Evolutionary conservation across 2,888 invertebrate genomes (phyloP), one percentile per base, ranked within the genome.

Genomic region (Leptopterna dolabrata): DNA sequence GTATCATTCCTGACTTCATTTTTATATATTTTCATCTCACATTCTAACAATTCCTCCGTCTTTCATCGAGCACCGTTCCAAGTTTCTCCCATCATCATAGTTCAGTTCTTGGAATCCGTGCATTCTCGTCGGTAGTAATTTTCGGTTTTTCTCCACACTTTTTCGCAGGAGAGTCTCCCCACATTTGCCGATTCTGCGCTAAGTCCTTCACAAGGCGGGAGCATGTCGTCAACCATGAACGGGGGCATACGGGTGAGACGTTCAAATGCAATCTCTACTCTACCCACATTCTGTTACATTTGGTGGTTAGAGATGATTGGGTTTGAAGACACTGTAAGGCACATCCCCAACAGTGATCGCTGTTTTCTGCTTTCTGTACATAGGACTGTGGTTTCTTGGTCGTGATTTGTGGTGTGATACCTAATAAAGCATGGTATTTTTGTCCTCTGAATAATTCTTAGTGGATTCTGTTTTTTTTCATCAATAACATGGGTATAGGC

Each of bases 181-280:
- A 96, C 93, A 94, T 96, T 91, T 97, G 97, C 92, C 96, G 96
- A 92, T 95, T 96, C 91, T 97, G 97, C 93, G 96, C 96, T 92
- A 91, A 92, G 92, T 91, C 90, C 55, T 90, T 91, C 89, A 91
- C 90, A 29, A 89, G 91, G 73, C 91, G 90, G 88, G 90, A 91
- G 88, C 90, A 91, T 87, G 90, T 91, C 87, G 90, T 90, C 87
- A 91, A 91, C 88, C 91, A 91, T 90, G 90, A 91, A 63, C 90
- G 91, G 81, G 91, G 91, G 88, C 91, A 91, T 89, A 91, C 91
- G 47, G 91, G 88, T 45, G 90, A 91, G 87, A 91, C 90, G 73
- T 90, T 90, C 87, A 90, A 90, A 16, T 91, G 91, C 82, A 89
- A 87, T n/a, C 88, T 90, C 84, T 91, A 91, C 89, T n/a, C n/a